Percentiles rank a stretch among this genome's conserved stretches.
Conservation (phyloP, 1,140 invertebrate genomes). For the Sinonovacula constricta region DNA sequence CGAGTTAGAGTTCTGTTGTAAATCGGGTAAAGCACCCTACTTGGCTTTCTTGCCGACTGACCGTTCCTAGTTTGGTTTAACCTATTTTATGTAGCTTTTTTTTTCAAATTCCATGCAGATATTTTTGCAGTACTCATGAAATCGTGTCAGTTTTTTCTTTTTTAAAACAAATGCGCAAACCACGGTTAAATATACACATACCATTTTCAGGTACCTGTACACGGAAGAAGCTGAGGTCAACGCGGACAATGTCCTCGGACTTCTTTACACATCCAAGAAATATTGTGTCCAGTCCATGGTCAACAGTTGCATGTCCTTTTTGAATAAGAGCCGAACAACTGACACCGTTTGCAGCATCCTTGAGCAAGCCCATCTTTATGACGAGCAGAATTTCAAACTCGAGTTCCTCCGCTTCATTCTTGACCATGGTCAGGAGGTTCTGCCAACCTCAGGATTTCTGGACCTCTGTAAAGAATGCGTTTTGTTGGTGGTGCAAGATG, state of each 20-base stretch:
- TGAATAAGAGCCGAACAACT: slow-evolving; percentile 86
- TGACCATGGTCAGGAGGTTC: slow-evolving; percentile 44
- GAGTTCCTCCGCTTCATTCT: slow-evolving; percentile 58
- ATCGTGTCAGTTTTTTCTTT: too few species aligned
- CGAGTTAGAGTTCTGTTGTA: too few species aligned
- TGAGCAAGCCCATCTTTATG: slow-evolving; percentile 65
- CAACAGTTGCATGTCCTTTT: slow-evolving; percentile 88
- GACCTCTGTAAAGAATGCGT: slow-evolving; percentile 52
- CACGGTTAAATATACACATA: too few species aligned
- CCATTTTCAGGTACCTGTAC: slow-evolving; percentile 63
- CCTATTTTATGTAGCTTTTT: too few species aligned
- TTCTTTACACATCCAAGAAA: slow-evolving; percentile 90
- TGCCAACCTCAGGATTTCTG: slow-evolving; percentile 53
- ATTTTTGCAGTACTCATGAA: too few species aligned
- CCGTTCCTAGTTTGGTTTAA: too few species aligned
- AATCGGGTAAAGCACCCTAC: too few species aligned
- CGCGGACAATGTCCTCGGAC: slow-evolving; percentile 90
- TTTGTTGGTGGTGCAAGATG: slow-evolving; percentile 43
- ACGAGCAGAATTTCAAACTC: slow-evolving; percentile 56
- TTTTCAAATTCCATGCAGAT: too few species aligned
- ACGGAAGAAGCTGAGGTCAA: slow-evolving; percentile 79
- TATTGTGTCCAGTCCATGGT: slow-evolving; percentile 89
- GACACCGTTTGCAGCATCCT: slow-evolving; percentile 84
- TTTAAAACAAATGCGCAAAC: too few species aligned
- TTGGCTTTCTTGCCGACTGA: too few species aligned